These are phyloP conservation scores for Cataglyphis cursor DNA, from an alignment of 2,888 invertebrate genomes.

Conservation along the genomic window DNA sequence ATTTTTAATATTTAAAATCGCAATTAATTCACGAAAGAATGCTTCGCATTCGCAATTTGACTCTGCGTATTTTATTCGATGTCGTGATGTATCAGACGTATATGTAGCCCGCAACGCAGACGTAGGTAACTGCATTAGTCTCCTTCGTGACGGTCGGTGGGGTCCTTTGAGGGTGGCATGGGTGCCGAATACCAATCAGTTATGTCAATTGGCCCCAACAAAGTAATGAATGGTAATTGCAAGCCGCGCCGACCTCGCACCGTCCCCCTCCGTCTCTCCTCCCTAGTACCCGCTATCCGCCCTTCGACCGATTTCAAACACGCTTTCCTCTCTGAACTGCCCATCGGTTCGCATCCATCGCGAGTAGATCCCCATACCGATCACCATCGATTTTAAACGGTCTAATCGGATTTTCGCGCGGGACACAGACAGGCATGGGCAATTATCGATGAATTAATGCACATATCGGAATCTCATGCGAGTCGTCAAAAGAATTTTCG, in stretches of 20 bases:
- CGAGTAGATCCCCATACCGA: constrained; percentile 22
- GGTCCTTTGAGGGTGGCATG: constrained; percentile 80
- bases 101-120: constrained; percentile 67
- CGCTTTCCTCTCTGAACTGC: constrained; percentile 22
- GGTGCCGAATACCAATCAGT: constrained; percentile 85
- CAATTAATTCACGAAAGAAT: constrained; percentile 40
- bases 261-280: constrained; percentile 47
- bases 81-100: constrained; percentile 30
- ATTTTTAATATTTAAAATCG: not conserved
- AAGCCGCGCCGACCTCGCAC: constrained; percentile 64
- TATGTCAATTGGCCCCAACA: constrained; percentile 85
- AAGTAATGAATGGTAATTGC: constrained; percentile 86
- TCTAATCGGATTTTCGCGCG: constrained; percentile 71
- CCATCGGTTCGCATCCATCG: constrained; percentile 46
- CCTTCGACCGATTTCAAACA: constrained; percentile 50
- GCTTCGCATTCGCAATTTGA: constrained; percentile 27
- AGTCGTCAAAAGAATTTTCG: constrained; percentile 26
- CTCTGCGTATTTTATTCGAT: constrained; percentile 51
- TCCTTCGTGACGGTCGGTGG: constrained; percentile 65
- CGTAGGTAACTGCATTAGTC: constrained; percentile 79
- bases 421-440: constrained; percentile 27
- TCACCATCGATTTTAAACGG: constrained; percentile 73
- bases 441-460: constrained; percentile 60
- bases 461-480: constrained; percentile 12
- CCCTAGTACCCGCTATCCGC: not conserved